These are phyloP conservation scores for Denticeps clupeoides DNA, from an alignment of 2,797 vertebrate genomes.

Conservation along the genomic window DNA sequence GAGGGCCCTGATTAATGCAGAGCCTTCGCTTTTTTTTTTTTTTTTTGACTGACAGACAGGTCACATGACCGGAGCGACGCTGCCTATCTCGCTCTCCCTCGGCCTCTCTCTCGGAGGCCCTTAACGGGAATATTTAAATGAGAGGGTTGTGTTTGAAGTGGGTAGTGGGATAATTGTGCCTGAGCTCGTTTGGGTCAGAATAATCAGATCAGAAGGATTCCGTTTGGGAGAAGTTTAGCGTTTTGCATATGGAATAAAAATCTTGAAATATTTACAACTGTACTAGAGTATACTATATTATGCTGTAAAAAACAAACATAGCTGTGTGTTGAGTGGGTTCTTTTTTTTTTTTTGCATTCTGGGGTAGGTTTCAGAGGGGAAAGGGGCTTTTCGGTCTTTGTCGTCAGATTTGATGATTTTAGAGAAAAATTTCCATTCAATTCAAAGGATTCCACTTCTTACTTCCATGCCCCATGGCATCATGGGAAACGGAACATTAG, in stretches of 20 bases:
- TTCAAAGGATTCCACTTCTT: conserved; percentile 58
- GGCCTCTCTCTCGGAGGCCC: not conserved
- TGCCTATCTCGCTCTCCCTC: too few relatives aligned
- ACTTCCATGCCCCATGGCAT: conserved; percentile 48
- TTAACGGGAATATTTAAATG: conserved; percentile 13
- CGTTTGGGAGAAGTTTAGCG: not conserved
- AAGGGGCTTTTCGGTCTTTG: conserved; percentile 64
- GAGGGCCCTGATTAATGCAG: conserved; percentile 26
- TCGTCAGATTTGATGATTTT: conserved; percentile 74
- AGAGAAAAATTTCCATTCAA: conserved; percentile 59
- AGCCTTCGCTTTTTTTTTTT: too few relatives aligned
- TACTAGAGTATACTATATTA: too few relatives aligned
- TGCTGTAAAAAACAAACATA: too few relatives aligned
- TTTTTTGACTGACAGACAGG: conserved; percentile 19
- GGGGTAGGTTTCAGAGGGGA: too few relatives aligned
- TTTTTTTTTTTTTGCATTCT: conserved; percentile 58
- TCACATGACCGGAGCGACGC: conserved; percentile 16
- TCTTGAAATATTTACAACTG: too few relatives aligned
- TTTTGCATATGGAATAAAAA: too few relatives aligned
- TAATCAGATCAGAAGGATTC: not conserved
- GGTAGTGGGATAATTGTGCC: conserved; percentile 6
- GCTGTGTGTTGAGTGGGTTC: conserved; percentile 39
- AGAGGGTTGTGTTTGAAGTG: conserved; percentile 9
- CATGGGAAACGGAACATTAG: conserved; percentile 49
- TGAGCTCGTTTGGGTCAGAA: conserved; percentile 5